These are phyloP conservation scores for Elaeidobius kamerunicus DNA, from an alignment of 2,888 invertebrate species.

Conservation along the genomic window DNA sequence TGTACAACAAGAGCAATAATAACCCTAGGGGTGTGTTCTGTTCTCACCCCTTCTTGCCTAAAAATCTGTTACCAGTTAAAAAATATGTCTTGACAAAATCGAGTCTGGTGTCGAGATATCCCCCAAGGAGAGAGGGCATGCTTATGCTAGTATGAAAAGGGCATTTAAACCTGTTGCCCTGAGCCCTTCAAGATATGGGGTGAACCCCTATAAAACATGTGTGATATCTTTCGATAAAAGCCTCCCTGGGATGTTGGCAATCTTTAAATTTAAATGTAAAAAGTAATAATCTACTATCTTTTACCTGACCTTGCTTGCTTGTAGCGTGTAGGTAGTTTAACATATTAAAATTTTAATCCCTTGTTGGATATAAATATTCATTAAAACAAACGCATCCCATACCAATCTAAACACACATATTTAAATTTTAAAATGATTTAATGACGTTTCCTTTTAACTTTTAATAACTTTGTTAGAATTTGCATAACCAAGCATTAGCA, in stretches of 20 bases:
- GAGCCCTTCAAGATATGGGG: conserved; percentile 13
- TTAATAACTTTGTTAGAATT: conserved; percentile 24
- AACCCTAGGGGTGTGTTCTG: conserved; percentile 24
- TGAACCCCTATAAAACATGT: conserved; percentile 3
- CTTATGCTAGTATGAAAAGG: conserved; percentile 27
- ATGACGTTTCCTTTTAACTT: conserved; percentile 23
- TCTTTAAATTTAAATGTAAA: neutral
- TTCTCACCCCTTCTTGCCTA: conserved; percentile 21
- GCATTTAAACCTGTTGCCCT: conserved; percentile 32
- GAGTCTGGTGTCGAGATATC: conserved; percentile 23
- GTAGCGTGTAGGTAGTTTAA: conserved; percentile 3
- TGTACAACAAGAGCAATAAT: conserved; percentile 25
- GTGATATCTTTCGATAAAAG: conserved; percentile 21
- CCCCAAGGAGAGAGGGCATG: conserved; percentile 29
- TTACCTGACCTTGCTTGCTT: conserved; percentile 3
- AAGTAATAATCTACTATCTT: neutral
- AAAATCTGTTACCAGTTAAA: conserved; percentile 32
- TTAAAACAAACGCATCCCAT: conserved; percentile 14
- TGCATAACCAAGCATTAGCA: conserved; percentile 25
- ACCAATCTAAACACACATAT: conserved; percentile 17
- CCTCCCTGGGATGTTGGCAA: conserved; percentile 10
- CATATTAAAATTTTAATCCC: conserved; percentile 24
- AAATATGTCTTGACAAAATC: conserved; percentile 33
- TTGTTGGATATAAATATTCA: conserved; percentile 22
- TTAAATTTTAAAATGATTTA: conserved; percentile 30